Evolutionary conservation across 2,797 vertebrate species (phyloP).

Genomic region (Xiphophorus birchmanni): DNA sequence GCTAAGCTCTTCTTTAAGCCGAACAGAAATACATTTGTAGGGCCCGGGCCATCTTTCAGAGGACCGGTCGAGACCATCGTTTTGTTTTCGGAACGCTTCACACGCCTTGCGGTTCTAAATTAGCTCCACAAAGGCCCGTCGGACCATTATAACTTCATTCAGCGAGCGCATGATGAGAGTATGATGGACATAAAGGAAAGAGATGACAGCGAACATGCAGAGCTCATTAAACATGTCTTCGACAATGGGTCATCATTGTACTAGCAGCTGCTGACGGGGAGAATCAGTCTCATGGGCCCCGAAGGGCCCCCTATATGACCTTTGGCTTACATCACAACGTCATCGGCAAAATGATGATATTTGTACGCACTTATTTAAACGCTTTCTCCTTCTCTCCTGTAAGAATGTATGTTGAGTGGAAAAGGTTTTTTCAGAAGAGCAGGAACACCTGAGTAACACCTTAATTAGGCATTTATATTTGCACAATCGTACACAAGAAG

Average conservation of each 20-base stretch:
- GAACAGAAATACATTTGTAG: background rate
- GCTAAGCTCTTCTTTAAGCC: slow-evolving; percentile 17
- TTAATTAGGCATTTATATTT: no score
- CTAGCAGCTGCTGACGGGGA: slow-evolving; percentile 64
- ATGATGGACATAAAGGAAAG: slow-evolving; percentile 59
- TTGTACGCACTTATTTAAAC: background rate
- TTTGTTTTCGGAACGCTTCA: background rate
- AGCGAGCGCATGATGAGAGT: slow-evolving; percentile 21
- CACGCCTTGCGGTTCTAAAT: background rate
- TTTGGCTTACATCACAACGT: slow-evolving; percentile 25
- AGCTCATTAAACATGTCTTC: slow-evolving; percentile 62
- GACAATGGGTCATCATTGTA: slow-evolving; percentile 58
- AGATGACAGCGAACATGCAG: slow-evolving; percentile 68
- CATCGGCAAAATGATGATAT: slow-evolving; percentile 10
- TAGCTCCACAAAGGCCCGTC: slow-evolving; percentile 4
- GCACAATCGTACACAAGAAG: no score
- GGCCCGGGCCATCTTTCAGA: background rate
- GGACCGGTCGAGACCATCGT: no score
- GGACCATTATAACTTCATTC: slow-evolving; percentile 57
- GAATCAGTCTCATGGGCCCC: slow-evolving; percentile 49
- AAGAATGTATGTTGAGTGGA: background rate
- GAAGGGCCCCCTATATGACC: slow-evolving; percentile 46
- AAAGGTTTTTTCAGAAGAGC: background rate
- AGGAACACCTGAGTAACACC: background rate
- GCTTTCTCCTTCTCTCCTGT: background rate